Evolutionary conservation across 2,888 invertebrate genomes (phyloP).

Genomic region (Mimas tiliae): DNA sequence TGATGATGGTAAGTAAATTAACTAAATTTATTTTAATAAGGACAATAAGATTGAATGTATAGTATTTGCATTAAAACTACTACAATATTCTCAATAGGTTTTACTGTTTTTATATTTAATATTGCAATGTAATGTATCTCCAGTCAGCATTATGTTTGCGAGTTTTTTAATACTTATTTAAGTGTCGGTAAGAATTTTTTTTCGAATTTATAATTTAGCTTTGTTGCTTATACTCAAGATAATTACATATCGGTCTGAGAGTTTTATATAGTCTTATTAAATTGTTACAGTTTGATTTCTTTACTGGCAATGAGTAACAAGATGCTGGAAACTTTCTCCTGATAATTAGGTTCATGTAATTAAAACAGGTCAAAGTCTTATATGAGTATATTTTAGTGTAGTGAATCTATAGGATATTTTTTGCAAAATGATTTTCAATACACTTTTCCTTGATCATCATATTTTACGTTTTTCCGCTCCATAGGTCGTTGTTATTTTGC

Average conservation of each 20-base stretch:
- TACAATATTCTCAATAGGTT: neutral
- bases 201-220: too few species aligned
- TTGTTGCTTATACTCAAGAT: neutral
- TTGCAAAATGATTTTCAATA: neutral
- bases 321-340: neutral
- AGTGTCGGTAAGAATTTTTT: too few species aligned
- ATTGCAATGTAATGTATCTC: neutral
- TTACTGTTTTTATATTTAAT: neutral
- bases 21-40: neutral
- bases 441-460: neutral
- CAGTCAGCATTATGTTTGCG: too few species aligned
- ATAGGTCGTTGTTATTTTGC: neutral
- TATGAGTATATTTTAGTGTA: neutral
- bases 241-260: neutral
- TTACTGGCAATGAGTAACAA: neutral
- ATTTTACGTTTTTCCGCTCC: neutral
- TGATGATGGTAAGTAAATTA: constrained; percentile 74
- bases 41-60: neutral
- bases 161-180: too few species aligned
- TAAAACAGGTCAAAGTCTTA: neutral
- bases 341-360: neutral
- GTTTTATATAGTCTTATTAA: neutral
- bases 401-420: neutral
- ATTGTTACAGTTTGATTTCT: neutral
- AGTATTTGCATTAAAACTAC: neutral